These are phyloP conservation scores for Schlechtendalia chinensis DNA, from an alignment of 1,140 invertebrate genomes.

Conservation along the genomic window DNA sequence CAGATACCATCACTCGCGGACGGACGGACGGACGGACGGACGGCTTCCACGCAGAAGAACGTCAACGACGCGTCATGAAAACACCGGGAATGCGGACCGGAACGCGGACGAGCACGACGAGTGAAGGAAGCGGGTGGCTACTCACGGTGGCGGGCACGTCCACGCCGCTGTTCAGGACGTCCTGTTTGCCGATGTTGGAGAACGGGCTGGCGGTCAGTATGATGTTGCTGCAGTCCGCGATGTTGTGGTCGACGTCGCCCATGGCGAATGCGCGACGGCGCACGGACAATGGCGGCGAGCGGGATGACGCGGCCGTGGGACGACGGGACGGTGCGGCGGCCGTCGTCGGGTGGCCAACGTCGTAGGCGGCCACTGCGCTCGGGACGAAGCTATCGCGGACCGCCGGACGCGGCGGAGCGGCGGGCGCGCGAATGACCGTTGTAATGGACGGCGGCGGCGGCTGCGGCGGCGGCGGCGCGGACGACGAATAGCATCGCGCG, in stretches of 20 bases:
- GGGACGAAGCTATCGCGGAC: constrained; percentile 14
- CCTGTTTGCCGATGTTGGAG: constrained; percentile 22
- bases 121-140: no score
- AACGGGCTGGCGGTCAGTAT: constrained; percentile 26
- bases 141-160: constrained; percentile 25
- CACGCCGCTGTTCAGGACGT: background rate
- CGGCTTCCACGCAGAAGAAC: no score
- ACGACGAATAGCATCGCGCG: background rate
- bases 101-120: no score
- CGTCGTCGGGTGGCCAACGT: background rate
- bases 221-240: background rate
- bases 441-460: background rate
- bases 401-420: background rate
- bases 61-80: background rate
- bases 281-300: background rate
- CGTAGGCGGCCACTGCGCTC: background rate
- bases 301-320: background rate
- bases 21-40: no score
- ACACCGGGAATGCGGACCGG: no score
- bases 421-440: background rate
- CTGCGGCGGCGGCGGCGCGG: background rate
- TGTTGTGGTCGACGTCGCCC: background rate
- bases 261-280: background rate
- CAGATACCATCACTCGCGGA: no score
- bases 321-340: background rate